Conservation (phyloP, 2,797 vertebrate genomes). For the Enoplosus armatus region DNA sequence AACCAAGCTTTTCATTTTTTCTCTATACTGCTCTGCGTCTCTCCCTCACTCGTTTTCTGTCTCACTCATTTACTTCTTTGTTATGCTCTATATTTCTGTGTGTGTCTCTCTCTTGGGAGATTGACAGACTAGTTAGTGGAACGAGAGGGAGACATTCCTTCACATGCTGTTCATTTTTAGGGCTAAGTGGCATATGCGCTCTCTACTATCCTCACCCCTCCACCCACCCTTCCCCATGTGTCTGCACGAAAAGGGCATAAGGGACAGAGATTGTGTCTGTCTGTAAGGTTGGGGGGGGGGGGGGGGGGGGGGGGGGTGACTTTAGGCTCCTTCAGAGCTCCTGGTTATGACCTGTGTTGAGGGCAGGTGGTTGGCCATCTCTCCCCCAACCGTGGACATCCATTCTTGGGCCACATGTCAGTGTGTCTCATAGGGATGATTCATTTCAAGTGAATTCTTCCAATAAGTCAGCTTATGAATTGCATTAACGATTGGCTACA, state of each 20-base stretch:
- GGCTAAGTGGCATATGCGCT: constrained; percentile 50
- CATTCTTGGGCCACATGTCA: constrained; percentile 22
- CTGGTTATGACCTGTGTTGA: constrained; percentile 60
- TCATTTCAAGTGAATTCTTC: not conserved
- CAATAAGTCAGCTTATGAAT: constrained; percentile 1
- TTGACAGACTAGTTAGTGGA: constrained; percentile 13
- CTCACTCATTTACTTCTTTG: constrained; percentile 38
- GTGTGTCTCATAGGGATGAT: constrained; percentile 11
- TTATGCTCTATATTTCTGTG: constrained; percentile 23
- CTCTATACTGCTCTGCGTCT: constrained; percentile 11
- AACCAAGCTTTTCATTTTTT: constrained; percentile 69
- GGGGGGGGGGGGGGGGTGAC: not conserved
- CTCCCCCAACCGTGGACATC: constrained; percentile 18
- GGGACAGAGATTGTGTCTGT: constrained; percentile 6
- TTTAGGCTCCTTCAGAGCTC: constrained; percentile 44
- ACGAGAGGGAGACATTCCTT: constrained; percentile 53
- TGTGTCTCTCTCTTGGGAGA: constrained; percentile 25
- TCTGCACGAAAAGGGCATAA: constrained; percentile 39
- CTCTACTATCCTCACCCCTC: constrained; percentile 30
- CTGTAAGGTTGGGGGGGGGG: not conserved
- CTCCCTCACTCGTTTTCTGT: constrained; percentile 15
- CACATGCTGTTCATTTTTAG: constrained; percentile 49
- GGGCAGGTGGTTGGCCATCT: constrained; percentile 63
- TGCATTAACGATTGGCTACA: not conserved
- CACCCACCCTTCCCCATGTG: constrained; percentile 28